These are phyloP conservation scores for Trichopoda pennipes DNA, from an alignment of 2,888 invertebrate species.

Conservation along the genomic window DNA sequence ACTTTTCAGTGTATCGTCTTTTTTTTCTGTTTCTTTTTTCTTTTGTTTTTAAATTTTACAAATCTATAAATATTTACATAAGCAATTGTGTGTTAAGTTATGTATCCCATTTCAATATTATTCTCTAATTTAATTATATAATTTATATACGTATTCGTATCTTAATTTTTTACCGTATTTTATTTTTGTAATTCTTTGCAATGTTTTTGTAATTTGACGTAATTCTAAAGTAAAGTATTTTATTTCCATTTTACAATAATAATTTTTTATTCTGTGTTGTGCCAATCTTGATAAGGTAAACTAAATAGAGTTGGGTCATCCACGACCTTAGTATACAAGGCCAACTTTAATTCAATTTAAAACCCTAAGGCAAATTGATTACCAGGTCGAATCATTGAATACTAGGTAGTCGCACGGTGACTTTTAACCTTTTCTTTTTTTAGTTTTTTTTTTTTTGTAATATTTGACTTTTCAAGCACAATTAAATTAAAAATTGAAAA, in stretches of 20 bases:
- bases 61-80: conserved; percentile 18
- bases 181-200: background rate
- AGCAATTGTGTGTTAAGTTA: conserved; percentile 13
- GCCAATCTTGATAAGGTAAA: conserved; percentile 55
- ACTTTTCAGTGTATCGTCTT: background rate
- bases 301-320: background rate
- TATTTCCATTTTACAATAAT: conserved; percentile 16
- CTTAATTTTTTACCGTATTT: conserved; percentile 37
- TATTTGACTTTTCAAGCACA: no score
- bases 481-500: no score
- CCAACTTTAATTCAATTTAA: no score
- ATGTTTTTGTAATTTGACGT: conserved; percentile 24
- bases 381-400: no score
- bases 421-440: no score
- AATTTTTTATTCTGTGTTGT: conserved; percentile 62
- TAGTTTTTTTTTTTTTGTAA: no score
- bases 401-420: no score
- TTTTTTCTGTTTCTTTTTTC: no score
- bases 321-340: background rate
- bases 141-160: conserved; percentile 1
- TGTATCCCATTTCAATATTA: conserved; percentile 19
- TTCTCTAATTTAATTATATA: conserved; percentile 38
- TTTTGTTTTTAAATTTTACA: background rate
- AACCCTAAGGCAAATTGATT: no score
- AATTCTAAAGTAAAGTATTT: conserved; percentile 27